Evolutionary conservation across 2,797 vertebrate species (phyloP).

Genomic region (Masticophis lateralis): DNA sequence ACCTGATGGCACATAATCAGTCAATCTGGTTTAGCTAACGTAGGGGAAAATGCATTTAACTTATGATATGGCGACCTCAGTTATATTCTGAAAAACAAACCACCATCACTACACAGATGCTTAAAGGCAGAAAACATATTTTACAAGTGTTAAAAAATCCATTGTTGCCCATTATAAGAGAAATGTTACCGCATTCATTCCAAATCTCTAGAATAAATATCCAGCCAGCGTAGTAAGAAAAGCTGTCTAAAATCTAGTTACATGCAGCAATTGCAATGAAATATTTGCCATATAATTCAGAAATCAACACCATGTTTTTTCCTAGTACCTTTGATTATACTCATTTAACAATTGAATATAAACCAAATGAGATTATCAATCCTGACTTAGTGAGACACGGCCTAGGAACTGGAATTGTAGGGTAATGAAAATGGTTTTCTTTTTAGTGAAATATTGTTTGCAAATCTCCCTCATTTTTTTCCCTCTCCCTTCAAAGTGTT

Average conservation of each 20-base stretch:
- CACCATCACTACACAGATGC: neutral
- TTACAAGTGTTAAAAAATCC: conserved; percentile 30
- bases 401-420: conserved; percentile 43
- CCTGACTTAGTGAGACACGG: conserved; percentile 57
- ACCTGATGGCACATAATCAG: neutral
- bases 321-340: conserved; percentile 48
- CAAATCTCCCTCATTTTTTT: neutral
- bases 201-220: conserved; percentile 37
- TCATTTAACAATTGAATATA: conserved; percentile 64
- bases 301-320: conserved; percentile 36
- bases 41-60: neutral
- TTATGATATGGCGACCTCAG: neutral
- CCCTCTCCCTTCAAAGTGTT: neutral
- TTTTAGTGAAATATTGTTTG: conserved; percentile 35
- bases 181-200: conserved; percentile 26
- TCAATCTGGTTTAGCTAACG: neutral
- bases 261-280: conserved; percentile 39
- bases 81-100: neutral
- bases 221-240: conserved; percentile 24
- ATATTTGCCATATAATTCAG: conserved; percentile 43
- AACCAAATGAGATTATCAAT: conserved; percentile 53
- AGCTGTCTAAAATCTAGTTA: conserved; percentile 45
- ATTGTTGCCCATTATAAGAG: conserved; percentile 25
- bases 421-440: conserved; percentile 44
- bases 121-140: conserved; percentile 26